Conservation (phyloP, 2,797 vertebrate genomes). For the Meriones psammophilus region DNA sequence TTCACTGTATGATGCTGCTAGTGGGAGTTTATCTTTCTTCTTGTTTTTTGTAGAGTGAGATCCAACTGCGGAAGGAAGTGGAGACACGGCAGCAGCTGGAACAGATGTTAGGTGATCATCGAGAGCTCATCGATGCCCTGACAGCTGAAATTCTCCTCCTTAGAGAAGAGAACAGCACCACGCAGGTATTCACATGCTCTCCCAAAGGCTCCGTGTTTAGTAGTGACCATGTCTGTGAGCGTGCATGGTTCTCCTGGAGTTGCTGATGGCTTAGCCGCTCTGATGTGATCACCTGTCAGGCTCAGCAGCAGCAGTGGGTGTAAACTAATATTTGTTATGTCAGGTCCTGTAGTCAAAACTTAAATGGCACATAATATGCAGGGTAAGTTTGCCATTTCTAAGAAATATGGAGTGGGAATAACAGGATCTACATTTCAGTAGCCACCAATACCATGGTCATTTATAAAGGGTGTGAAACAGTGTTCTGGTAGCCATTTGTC, state of each 20-base stretch:
- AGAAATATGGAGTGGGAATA: conserved; percentile 6
- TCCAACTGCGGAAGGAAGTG: conserved; percentile 88
- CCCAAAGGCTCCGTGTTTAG: not conserved
- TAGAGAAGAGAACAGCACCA: conserved; percentile 89
- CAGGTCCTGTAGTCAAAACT: not conserved
- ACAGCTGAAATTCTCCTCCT: conserved; percentile 94
- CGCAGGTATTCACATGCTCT: conserved; percentile 89
- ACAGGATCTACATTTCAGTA: not conserved
- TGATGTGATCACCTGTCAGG: not conserved
- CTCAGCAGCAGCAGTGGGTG: not conserved
- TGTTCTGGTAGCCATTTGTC: conserved; percentile 27
- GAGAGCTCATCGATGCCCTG: conserved; percentile 93
- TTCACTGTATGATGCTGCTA: conserved; percentile 39
- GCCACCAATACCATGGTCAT: not conserved
- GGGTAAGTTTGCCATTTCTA: conserved; percentile 7
- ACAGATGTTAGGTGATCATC: conserved; percentile 91
- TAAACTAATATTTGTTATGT: not conserved
- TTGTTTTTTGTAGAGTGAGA: conserved; percentile 89
- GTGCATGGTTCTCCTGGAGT: not conserved
- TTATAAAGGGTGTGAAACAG: conserved; percentile 34
- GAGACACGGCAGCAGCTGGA: conserved; percentile 88
- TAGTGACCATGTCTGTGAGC: not conserved
- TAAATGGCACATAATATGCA: not conserved
- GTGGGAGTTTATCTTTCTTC: conserved; percentile 13
- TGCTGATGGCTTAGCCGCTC: conserved; percentile 28